These are phyloP conservation scores for Ophion costatus DNA, from an alignment of 2,888 invertebrate genomes.

Conservation along the genomic window DNA sequence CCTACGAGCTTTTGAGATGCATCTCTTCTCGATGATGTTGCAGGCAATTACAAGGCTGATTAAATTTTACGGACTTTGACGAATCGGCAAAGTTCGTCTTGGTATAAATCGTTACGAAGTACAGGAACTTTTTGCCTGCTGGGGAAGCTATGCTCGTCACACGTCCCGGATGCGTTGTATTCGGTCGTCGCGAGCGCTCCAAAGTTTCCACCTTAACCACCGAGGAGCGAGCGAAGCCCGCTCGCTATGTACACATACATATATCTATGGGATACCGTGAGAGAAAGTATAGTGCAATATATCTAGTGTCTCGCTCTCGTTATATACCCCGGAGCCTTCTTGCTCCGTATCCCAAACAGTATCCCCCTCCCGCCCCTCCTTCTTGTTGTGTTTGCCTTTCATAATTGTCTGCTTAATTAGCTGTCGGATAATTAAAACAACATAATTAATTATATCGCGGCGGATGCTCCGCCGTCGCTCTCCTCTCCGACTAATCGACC, in stretches of 20 bases:
- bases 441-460: constrained; percentile 76
- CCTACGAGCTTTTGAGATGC: too few relatives aligned
- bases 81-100: not conserved
- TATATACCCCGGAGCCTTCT: constrained; percentile 50
- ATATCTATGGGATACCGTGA: constrained; percentile 25
- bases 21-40: too few relatives aligned
- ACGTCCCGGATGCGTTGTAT: too few relatives aligned
- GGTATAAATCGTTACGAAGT: not conserved
- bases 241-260: constrained; percentile 3
- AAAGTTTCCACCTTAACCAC: constrained; percentile 20
- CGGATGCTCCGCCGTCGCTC: constrained; percentile 55
- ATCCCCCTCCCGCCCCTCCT: constrained; percentile 38
- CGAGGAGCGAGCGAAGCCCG: not conserved
- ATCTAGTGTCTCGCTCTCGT: constrained; percentile 1
- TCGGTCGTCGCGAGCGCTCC: not conserved
- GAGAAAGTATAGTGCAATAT: constrained; percentile 49
- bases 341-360: constrained; percentile 49
- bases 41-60: not conserved
- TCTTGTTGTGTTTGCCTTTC: constrained; percentile 76
- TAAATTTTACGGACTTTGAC: constrained; percentile 1
- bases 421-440: constrained; percentile 78
- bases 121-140: not conserved
- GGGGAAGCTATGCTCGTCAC: not conserved
- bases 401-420: constrained; percentile 78
- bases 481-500: constrained; percentile 4